These are phyloP conservation scores for Taenioides sp. DNA, from an alignment of 2,797 vertebrate genomes.

Conservation along the genomic window DNA sequence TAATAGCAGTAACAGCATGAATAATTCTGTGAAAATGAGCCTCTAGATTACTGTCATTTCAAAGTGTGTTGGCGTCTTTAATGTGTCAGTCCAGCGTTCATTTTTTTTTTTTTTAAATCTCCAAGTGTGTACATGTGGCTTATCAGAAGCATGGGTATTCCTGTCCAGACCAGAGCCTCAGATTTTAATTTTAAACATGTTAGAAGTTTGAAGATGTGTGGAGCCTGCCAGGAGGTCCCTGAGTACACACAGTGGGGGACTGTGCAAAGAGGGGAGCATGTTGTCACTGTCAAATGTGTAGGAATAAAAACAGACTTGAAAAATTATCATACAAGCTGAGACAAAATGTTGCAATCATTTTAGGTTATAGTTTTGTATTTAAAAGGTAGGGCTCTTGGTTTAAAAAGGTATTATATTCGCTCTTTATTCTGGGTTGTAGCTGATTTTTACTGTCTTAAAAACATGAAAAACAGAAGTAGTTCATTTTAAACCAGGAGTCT, in stretches of 20 bases:
- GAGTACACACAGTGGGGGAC: background rate
- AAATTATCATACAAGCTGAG: background rate
- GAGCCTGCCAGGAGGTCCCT: slow-evolving; percentile 3
- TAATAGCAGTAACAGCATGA: slow-evolving; percentile 38
- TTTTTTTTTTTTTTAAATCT: slow-evolving; percentile 18
- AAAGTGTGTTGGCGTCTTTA: slow-evolving; percentile 36
- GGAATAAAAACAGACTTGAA: background rate
- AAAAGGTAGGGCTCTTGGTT: background rate
- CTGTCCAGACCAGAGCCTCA: slow-evolving; percentile 18
- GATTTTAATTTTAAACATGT: slow-evolving; percentile 11
- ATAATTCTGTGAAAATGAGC: slow-evolving; percentile 46
- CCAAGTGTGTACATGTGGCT: slow-evolving; percentile 11
- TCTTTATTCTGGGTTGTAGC: background rate
- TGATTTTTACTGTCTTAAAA: too few species aligned
- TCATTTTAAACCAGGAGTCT: too few species aligned
- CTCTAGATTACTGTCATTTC: slow-evolving; percentile 43
- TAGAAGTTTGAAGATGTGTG: background rate
- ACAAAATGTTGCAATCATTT: background rate
- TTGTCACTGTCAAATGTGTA: background rate
- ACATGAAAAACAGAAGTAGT: too few species aligned
- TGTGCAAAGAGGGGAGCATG: background rate
- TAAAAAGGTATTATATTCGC: background rate
- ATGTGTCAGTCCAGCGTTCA: slow-evolving; percentile 33
- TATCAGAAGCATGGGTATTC: slow-evolving; percentile 14
- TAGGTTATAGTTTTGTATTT: background rate